Percentiles rank a stretch among this genome's conserved stretches.
phyloP scores from a whole-genome alignment of 2,797 vertebrate species.

The Molossus alvarezi region DNA sequence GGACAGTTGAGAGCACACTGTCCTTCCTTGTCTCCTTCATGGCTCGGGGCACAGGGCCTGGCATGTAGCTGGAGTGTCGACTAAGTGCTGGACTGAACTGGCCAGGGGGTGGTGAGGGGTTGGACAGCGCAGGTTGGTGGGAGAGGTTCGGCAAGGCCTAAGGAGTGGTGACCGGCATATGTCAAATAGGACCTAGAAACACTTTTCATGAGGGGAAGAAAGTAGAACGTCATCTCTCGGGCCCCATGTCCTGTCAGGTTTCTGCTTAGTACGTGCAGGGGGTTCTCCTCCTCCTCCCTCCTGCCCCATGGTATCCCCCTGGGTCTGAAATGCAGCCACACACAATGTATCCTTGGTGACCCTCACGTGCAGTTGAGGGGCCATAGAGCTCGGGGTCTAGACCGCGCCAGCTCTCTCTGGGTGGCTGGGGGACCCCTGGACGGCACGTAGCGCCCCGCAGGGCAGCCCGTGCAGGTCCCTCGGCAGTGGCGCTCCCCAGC shows the following conservation, averaged over 20 bases:
- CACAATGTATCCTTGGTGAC: fast-evolving
- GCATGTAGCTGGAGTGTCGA: not conserved
- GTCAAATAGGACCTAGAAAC: not conserved
- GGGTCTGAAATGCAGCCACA: not conserved
- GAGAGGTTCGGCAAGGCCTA: not conserved
- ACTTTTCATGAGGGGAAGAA: not conserved
- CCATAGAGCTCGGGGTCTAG: not conserved
- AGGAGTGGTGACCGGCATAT: not conserved
- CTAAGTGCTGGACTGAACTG: not conserved
- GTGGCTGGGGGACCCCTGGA: not conserved
- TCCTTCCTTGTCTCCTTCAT: not conserved
- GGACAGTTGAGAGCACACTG: not conserved
- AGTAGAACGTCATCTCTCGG: not conserved
- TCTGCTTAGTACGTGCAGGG: not conserved
- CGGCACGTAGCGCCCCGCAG: not conserved
- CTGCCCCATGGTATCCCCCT: not conserved
- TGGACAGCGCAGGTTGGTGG: not conserved
- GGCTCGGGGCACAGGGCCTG: no score
- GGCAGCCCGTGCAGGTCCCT: not conserved
- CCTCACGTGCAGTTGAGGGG: not conserved
- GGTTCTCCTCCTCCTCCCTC: not conserved
- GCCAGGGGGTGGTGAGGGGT: not conserved
- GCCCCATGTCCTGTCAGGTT: not conserved
- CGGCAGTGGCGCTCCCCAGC: not conserved
- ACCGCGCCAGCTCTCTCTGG: not conserved